Evolutionary conservation across 2,113 vertebrate species (phyloP).

Genomic region (Chauna torquata): DNA sequence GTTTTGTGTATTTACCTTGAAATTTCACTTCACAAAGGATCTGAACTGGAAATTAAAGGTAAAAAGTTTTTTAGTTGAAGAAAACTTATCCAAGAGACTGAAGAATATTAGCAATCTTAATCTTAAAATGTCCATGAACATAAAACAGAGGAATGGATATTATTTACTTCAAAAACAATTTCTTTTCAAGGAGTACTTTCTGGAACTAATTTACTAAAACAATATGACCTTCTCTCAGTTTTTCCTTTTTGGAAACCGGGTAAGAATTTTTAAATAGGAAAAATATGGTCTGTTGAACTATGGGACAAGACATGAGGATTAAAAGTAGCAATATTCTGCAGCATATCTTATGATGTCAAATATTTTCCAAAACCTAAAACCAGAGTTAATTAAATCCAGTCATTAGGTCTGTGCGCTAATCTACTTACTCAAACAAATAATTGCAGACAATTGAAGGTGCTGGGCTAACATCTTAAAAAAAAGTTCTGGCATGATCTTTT

Average conservation of each 20-base stretch:
- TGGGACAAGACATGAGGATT: neutral
- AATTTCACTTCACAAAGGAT: neutral
- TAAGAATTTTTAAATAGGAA: neutral
- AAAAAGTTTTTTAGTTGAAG: neutral
- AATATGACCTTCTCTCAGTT: neutral
- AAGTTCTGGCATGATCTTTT: neutral
- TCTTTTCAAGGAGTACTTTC: constrained; percentile 25
- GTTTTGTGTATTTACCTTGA: neutral
- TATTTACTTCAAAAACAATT: neutral
- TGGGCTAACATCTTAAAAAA: neutral
- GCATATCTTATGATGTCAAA: neutral
- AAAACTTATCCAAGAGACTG: neutral
- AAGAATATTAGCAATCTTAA: neutral
- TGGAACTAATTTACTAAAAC: constrained; percentile 36
- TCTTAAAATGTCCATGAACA: neutral
- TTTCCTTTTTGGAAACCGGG: neutral
- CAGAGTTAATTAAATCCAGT: constrained; percentile 1
- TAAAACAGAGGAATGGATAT: neutral
- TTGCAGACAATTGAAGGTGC: neutral
- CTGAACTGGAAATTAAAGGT: neutral
- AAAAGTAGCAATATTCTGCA: neutral
- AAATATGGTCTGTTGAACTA: neutral
- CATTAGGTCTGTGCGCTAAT: neutral
- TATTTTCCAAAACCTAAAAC: constrained; percentile 13
- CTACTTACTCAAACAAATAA: neutral